Conservation (phyloP, 2,888 invertebrate genomes). For the Thysanoteuthis rhombus region DNA sequence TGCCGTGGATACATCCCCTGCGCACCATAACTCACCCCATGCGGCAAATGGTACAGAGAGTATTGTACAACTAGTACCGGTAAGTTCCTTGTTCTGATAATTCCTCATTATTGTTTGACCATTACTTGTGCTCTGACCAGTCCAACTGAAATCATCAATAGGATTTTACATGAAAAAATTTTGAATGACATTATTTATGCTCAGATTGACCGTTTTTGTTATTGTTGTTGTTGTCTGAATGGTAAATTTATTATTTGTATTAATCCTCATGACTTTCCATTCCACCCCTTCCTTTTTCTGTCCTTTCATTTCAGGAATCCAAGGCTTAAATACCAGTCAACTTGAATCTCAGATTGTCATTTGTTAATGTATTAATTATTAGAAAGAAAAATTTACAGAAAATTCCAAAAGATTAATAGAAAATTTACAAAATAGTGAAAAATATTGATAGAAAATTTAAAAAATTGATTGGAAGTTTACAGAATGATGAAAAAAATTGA, state of each 20-base stretch:
- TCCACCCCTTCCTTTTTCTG: neutral
- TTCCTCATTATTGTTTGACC: neutral
- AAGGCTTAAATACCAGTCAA: neutral
- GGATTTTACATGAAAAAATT: neutral
- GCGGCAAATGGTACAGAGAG: conserved; percentile 37
- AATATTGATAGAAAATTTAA: no score
- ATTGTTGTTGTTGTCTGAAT: neutral
- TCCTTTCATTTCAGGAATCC: neutral
- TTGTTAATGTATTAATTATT: no score
- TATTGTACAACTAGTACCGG: conserved; percentile 50
- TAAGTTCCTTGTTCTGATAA: conserved; percentile 34
- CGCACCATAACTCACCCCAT: conserved; percentile 13
- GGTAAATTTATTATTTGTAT: neutral
- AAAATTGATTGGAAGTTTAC: no score
- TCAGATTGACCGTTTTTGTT: neutral
- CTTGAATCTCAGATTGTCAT: neutral
- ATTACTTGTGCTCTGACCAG: no score
- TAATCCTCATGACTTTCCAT: neutral
- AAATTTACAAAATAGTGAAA: no score
- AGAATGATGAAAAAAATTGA: no score
- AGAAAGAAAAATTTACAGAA: no score
- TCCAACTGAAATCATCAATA: no score
- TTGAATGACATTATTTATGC: neutral
- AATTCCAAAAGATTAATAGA: no score
- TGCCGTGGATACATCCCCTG: conserved; percentile 31